Percentiles rank a stretch among this genome's conserved stretches.
phyloP scores from a whole-genome alignment of 92 coral and sea anemone species.

The Zoanthus solanderi region DNA sequence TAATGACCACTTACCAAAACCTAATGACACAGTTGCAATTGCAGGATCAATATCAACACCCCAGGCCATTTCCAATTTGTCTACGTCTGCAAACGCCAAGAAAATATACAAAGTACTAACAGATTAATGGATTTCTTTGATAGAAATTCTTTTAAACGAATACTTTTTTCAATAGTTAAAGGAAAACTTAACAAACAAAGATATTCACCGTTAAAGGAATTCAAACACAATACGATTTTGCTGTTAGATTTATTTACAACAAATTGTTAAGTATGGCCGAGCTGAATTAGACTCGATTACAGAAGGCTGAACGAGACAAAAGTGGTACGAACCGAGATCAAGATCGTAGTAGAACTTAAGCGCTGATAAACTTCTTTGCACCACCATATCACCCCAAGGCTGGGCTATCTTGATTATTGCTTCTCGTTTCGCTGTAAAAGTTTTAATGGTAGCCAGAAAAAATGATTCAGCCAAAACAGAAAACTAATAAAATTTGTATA shows the following conservation, averaged over 20 bases:
- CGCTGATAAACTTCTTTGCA: conserved; percentile 85
- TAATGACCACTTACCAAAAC: conserved; percentile 79
- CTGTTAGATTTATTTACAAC: too few species aligned
- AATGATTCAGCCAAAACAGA: too few species aligned
- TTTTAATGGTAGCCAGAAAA: background rate
- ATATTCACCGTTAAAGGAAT: too few species aligned
- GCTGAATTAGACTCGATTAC: background rate
- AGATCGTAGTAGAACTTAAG: conserved; percentile 93
- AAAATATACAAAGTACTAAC: background rate
- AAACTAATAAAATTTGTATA: too few species aligned
- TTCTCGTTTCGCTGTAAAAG: conserved; percentile 50
- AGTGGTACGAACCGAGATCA: conserved; percentile 77
- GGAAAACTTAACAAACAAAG: too few species aligned
- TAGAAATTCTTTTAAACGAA: too few species aligned
- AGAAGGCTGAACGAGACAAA: background rate
- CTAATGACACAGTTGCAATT: conserved; percentile 83
- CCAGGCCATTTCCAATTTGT: conserved; percentile 94
- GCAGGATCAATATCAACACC: conserved; percentile 97
- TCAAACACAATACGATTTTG: too few species aligned
- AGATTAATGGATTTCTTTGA: too few species aligned
- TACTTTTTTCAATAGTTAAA: too few species aligned
- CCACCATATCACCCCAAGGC: conserved; percentile 89
- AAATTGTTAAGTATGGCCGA: too few species aligned
- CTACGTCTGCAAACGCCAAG: conserved; percentile 66
- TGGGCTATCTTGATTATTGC: conserved; percentile 65